Percentiles rank a stretch among this genome's conserved stretches.
These are phyloP conservation scores for Taenioides sp. DNA, from an alignment of 2,797 vertebrate genomes.

Conservation along the genomic window DNA sequence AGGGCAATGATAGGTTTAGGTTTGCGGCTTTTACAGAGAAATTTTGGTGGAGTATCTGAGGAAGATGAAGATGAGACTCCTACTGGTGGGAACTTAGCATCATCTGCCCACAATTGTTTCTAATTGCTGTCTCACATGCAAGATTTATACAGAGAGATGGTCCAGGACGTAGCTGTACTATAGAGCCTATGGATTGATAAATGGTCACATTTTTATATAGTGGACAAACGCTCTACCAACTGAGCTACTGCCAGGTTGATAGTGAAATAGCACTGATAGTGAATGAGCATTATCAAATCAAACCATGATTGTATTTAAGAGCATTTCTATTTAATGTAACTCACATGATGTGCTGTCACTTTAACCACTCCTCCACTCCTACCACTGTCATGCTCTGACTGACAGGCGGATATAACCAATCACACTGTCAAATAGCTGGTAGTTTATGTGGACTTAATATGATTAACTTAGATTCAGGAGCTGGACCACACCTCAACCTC, in stretches of 20 bases:
- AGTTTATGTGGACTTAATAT: neutral
- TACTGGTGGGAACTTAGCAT: slow-evolving; percentile 25
- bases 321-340: too few relatives aligned
- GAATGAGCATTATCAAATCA: neutral
- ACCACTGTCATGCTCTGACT: neutral
- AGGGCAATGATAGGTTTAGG: slow-evolving; percentile 32
- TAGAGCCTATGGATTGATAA: neutral
- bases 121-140: slow-evolving; percentile 41
- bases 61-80: slow-evolving; percentile 19
- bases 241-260: too few relatives aligned
- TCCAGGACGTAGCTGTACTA: slow-evolving; percentile 28
- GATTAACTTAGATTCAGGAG: too few relatives aligned
- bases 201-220: too few relatives aligned
- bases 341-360: neutral
- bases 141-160: slow-evolving; percentile 25
- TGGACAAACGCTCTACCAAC: too few relatives aligned
- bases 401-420: neutral
- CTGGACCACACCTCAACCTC: too few relatives aligned
- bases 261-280: neutral
- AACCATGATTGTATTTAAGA: neutral
- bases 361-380: neutral
- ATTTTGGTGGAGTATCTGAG: slow-evolving; percentile 28
- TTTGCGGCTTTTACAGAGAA: slow-evolving; percentile 6
- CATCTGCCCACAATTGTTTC: slow-evolving; percentile 48
- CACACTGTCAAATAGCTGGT: neutral